Percentiles rank a stretch among this genome's conserved stretches.
phyloP scores from a whole-genome alignment of 1,140 invertebrate species.

The Stratiolaelaps scimitus region DNA sequence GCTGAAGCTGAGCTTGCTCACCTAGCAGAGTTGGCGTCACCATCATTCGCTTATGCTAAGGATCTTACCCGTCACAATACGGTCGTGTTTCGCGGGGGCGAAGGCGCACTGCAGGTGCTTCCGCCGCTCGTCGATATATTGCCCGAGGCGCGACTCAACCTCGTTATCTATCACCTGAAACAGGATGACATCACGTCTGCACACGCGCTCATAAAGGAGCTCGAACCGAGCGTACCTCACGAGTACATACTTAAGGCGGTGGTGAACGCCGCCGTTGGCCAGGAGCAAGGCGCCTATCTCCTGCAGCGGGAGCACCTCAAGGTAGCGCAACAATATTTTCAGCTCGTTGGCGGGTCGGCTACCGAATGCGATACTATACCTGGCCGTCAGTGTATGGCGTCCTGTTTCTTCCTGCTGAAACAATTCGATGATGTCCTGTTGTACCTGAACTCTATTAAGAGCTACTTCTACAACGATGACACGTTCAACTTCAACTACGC shows the following conservation, averaged over 20 bases:
- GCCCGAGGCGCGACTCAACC: constrained; percentile 86
- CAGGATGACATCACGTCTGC: constrained; percentile 82
- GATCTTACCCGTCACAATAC: constrained; percentile 90
- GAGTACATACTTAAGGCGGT: constrained; percentile 95
- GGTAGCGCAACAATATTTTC: constrained; percentile 88
- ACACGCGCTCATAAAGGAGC: constrained; percentile 73
- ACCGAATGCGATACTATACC: constrained; percentile 67
- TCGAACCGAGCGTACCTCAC: constrained; percentile 81
- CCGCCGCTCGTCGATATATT: constrained; percentile 85
- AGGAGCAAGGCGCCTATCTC: constrained; percentile 61
- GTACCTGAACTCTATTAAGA: constrained; percentile 90
- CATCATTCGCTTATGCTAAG: constrained; percentile 70
- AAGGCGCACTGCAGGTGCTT: constrained; percentile 77
- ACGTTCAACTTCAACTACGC: constrained; percentile 95
- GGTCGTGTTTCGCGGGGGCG: constrained; percentile 82
- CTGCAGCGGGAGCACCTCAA: constrained; percentile 79
- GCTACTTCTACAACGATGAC: constrained; percentile 89
- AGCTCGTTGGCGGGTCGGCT: constrained; percentile 83
- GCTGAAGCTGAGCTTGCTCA: constrained; percentile 57
- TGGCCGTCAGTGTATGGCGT: constrained; percentile 92
- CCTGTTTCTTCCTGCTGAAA: constrained; percentile 78
- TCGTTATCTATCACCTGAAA: constrained; percentile 86
- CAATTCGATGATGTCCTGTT: constrained; percentile 93
- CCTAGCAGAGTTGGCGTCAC: constrained; percentile 55
- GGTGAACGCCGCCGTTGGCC: constrained; percentile 80